These are phyloP conservation scores for Chironex yamaguchii DNA, from an alignment of 30 jellyfish, hydroid and myxozoan species.

Conservation along the genomic window DNA sequence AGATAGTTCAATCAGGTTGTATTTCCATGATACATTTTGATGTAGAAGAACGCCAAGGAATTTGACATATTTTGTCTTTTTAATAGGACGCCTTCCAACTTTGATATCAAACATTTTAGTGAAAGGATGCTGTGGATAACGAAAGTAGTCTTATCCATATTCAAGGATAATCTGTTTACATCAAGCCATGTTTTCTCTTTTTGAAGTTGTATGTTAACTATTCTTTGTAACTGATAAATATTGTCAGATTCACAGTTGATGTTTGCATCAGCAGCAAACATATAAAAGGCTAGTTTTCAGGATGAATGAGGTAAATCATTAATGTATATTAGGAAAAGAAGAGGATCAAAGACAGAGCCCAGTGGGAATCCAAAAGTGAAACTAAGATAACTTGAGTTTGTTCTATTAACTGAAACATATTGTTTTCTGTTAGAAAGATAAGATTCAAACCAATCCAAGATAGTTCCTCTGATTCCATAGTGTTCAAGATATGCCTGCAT, in stretches of 20 bases:
- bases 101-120: no score
- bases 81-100: no score
- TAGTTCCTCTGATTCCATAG: slow-evolving; percentile 58
- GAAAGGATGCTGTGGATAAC: no score
- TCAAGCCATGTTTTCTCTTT: slow-evolving; percentile 33
- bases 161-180: neutral
- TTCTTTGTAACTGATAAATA: neutral
- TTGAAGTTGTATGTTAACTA: no score
- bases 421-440: slow-evolving; percentile 55
- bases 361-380: slow-evolving; percentile 33
- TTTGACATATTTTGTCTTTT: no score
- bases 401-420: slow-evolving; percentile 4
- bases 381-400: neutral
- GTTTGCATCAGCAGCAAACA: slow-evolving; percentile 60
- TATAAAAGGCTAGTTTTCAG: neutral
- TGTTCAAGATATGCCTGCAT: slow-evolving; percentile 48
- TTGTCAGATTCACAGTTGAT: slow-evolving; percentile 13
- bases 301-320: slow-evolving; percentile 32
- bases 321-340: slow-evolving; percentile 26
- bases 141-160: neutral
- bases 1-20: no score
- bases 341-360: slow-evolving; percentile 62
- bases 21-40: no score
- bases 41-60: no score
- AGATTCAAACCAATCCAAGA: slow-evolving; percentile 24